Evolutionary conservation across 2,797 vertebrate species (phyloP), one percentile per base, ranked within the genome.

Genomic region (Dryobates pubescens): DNA sequence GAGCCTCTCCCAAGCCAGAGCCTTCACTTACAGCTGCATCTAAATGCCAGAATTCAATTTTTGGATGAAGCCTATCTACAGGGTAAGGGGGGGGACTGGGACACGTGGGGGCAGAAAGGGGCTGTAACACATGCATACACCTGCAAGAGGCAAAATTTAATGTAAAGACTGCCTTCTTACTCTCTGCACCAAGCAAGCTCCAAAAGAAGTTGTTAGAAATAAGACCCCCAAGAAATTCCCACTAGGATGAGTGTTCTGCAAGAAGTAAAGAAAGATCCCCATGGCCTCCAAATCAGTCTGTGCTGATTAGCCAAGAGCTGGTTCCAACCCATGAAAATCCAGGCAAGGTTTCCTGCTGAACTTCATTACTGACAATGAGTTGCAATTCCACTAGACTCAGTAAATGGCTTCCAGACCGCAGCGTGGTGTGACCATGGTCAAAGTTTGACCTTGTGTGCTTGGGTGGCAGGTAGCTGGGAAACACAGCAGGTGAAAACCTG

Each of bases 351-450:
- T 83, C 75, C 53, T 47, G 1, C 27, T 36, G 56, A 85, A 80
- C 13, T 59, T 26, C 59, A 36, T 30, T 57, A 38, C 22, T 3
- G 3, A 82, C 20, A 80, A 49, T 1, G 4, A 65, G 56, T 5
- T 87, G 30, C 9, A 43, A 65, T 69, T 77, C 58, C 75, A 49
- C 47, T 18, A 11, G 75, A 11, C 13, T 34, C 6, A 6, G n/a
- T 47, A 85, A 88, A 92, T 22, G 53, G 56, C 61, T 93, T 68
- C 72, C 88, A 93, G 79, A 80, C 26, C 1, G 2, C 3, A 9
- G 59, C 24, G 11, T 3, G 1, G 45, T 3, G 6, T 17, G 51
- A 59, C 23, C 7, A 2, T 0, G 0, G 11, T 3, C 27, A 57
- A 59, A 94, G 23, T 23, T 57, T 51, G 84, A 63, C 62, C 73